A percentile compares a stretch with the other conserved stretches of the same genome.
Conservation (phyloP, 2,113 vertebrate species). For the Boulengeromyrus knoepffleri region DNA sequence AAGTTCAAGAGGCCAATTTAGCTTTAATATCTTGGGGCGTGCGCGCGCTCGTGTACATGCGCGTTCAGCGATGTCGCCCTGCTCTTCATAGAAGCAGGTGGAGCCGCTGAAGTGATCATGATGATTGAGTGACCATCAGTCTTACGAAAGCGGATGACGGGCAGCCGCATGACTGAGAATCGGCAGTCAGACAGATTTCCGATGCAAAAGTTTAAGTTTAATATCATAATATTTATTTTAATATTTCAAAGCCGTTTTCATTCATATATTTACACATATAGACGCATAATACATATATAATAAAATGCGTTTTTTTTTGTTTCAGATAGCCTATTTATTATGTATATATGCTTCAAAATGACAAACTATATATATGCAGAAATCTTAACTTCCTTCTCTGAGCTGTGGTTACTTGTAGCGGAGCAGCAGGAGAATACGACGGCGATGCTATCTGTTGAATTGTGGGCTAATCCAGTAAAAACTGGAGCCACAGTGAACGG, state of each 20-base stretch:
- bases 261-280: background rate
- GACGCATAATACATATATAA: background rate
- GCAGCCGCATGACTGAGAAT: background rate
- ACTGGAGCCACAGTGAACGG: background rate
- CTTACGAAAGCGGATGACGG: background rate
- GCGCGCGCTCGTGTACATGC: background rate
- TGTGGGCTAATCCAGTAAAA: background rate
- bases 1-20: background rate
- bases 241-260: background rate
- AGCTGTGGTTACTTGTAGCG: background rate
- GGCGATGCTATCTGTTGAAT: constrained; percentile 14
- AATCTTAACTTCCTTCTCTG: background rate
- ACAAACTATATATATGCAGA: background rate
- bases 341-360: background rate
- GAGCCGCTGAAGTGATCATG: background rate
- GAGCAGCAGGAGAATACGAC: background rate
- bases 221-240: background rate
- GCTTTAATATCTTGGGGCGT: background rate
- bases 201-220: background rate
- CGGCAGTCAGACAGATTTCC: background rate
- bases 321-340: background rate
- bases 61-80: background rate
- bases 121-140: background rate
- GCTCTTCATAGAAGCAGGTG: background rate
- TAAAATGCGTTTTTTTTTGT: background rate